These are phyloP conservation scores for Meleagris gallopavo DNA, from an alignment of 2,113 vertebrate genomes.

Conservation along the genomic window DNA sequence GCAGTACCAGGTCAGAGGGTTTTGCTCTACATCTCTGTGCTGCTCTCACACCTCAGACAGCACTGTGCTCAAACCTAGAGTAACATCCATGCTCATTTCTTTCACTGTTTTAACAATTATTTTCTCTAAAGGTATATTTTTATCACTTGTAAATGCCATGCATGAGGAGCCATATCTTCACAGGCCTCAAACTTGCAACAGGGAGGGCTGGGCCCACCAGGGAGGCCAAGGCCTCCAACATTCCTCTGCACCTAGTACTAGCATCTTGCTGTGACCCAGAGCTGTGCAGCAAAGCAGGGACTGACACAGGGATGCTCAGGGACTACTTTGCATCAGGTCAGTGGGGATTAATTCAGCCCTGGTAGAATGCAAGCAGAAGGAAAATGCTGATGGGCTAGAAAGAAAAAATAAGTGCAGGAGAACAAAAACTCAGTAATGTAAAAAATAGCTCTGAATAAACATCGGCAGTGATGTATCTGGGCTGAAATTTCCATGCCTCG, in stretches of 20 bases:
- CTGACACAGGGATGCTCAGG: background rate
- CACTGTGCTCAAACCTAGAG: background rate
- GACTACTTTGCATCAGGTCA: background rate
- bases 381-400: background rate
- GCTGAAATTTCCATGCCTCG: background rate
- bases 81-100: background rate
- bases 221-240: background rate
- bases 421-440: background rate
- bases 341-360: background rate
- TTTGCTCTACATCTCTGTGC: background rate
- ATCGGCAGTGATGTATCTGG: background rate
- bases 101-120: background rate
- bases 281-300: background rate
- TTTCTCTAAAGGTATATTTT: background rate
- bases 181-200: background rate
- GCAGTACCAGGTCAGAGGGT: background rate
- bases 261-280: rapidly evolving
- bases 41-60: background rate
- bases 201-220: background rate
- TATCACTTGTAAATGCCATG: background rate
- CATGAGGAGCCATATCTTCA: background rate
- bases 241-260: background rate
- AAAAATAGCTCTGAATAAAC: background rate
- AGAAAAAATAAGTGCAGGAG: background rate
- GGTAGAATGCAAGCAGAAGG: background rate